phyloP scores from a whole-genome alignment of 2,888 invertebrate genomes.

The Archips crataeganus region DNA sequence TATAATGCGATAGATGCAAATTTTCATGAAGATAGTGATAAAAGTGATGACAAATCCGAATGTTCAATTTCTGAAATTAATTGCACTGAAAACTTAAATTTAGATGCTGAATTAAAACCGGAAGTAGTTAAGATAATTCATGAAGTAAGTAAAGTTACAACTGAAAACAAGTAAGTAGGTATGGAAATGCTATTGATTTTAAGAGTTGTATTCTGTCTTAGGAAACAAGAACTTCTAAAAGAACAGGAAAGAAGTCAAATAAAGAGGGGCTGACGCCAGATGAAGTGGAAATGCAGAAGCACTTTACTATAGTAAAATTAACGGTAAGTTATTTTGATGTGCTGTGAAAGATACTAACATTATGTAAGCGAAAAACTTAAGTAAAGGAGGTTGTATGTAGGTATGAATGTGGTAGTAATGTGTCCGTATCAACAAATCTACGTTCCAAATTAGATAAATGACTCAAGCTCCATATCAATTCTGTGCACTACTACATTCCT shows the following conservation, averaged over 20 bases:
- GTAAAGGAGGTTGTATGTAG: too few relatives aligned
- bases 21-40: neutral
- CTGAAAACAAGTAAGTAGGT: too few relatives aligned
- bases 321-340: slow-evolving; percentile 46
- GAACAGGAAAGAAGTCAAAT: slow-evolving; percentile 7
- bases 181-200: neutral
- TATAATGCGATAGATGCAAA: neutral
- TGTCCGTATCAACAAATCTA: too few relatives aligned
- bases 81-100: slow-evolving; percentile 5
- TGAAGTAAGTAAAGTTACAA: slow-evolving; percentile 13
- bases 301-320: slow-evolving; percentile 48
- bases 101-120: slow-evolving; percentile 13
- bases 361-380: too few relatives aligned
- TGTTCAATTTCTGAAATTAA: slow-evolving; percentile 9
- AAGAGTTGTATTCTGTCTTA: neutral
- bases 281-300: slow-evolving; percentile 47
- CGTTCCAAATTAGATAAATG: too few relatives aligned
- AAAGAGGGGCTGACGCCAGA: slow-evolving; percentile 21
- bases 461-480: too few relatives aligned
- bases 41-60: neutral
- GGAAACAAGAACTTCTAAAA: slow-evolving; percentile 1
- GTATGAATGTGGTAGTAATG: too few relatives aligned
- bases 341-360: too few relatives aligned
- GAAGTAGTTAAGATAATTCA: neutral
- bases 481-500: too few relatives aligned